Percentiles rank a stretch among this genome's conserved stretches.
Conservation (phyloP, 1,140 invertebrate species). For the Diorhabda carinulata region DNA sequence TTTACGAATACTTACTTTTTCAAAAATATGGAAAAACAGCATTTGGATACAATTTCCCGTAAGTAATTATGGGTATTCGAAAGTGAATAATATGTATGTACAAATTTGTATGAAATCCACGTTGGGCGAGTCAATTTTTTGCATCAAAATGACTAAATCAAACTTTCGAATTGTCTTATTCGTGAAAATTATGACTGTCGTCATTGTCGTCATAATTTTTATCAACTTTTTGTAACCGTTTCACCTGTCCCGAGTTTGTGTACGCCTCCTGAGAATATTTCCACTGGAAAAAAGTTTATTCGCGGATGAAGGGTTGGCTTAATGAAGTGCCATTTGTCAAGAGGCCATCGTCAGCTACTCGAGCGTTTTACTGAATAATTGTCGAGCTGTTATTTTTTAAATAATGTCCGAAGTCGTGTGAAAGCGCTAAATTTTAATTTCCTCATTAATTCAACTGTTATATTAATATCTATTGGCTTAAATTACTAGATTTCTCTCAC, state of each 20-base stretch:
- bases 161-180: not conserved
- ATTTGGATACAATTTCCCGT: too few relatives aligned
- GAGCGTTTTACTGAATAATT: constrained; percentile 14
- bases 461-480: not conserved
- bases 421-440: constrained; percentile 17
- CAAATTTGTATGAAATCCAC: too few relatives aligned
- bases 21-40: too few relatives aligned
- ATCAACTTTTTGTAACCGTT: not conserved
- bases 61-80: too few relatives aligned
- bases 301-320: constrained; percentile 16
- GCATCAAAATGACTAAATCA: too few relatives aligned
- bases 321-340: constrained; percentile 21
- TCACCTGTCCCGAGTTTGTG: not conserved
- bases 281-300: constrained; percentile 5
- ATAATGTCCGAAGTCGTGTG: constrained; percentile 11
- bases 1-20: too few relatives aligned
- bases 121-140: too few relatives aligned
- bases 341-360: constrained; percentile 12
- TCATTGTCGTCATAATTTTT: not conserved
- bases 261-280: constrained; percentile 7
- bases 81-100: too few relatives aligned
- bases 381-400: constrained; percentile 18
- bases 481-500: not conserved
- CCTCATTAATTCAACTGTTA: constrained; percentile 13
- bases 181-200: not conserved